Conservation (phyloP, 2,113 vertebrate species). For the Gopherus evgoodei region DNA sequence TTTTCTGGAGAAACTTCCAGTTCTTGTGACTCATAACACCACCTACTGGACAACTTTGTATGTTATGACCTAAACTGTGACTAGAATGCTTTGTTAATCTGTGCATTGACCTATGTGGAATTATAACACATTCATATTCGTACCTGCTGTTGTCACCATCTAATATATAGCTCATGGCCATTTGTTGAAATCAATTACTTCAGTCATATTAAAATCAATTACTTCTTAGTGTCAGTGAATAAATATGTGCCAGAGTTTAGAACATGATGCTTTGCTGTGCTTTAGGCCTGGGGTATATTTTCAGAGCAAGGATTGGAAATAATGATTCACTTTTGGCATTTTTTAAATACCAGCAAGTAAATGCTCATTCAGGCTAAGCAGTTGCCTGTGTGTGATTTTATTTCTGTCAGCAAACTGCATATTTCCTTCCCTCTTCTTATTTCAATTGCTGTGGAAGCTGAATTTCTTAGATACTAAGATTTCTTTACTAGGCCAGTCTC, state of each 20-base stretch:
- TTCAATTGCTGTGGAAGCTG: background rate
- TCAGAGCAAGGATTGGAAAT: background rate
- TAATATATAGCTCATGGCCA: background rate
- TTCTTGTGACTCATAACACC: conserved; percentile 62
- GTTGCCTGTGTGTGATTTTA: background rate
- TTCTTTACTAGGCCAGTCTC: background rate
- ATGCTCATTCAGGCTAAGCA: conserved; percentile 5
- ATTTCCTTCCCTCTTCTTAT: background rate
- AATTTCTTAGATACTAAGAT: background rate
- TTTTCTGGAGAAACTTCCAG: background rate
- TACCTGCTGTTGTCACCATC: background rate
- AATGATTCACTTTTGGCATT: conserved; percentile 67
- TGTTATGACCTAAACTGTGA: background rate
- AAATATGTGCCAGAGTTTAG: background rate
- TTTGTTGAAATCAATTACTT: background rate
- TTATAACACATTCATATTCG: background rate
- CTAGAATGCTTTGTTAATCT: background rate
- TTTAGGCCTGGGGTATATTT: conserved; percentile 25
- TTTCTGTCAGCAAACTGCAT: background rate
- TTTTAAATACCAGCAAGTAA: conserved; percentile 12
- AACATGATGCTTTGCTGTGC: background rate
- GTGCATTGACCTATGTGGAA: conserved; percentile 19
- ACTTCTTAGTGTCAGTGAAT: conserved; percentile 10
- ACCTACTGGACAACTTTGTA: conserved; percentile 9
- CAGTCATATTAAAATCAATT: background rate